A percentile compares a stretch with the other conserved stretches of the same genome.
Conservation (phyloP, 2,113 vertebrate species). For the Rhinichthys klamathensis region DNA sequence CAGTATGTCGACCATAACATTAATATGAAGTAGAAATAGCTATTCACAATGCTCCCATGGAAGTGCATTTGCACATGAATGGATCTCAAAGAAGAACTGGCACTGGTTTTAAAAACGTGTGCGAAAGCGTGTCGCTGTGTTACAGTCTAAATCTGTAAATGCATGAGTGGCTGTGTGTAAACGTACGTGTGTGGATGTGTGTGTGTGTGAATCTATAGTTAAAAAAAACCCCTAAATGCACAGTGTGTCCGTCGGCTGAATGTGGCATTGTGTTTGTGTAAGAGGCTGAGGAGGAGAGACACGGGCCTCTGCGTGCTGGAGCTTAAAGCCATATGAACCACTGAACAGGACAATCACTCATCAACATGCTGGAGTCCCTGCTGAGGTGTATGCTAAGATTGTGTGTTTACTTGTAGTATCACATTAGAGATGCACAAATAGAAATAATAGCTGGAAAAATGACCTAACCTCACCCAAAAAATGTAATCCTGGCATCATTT, state of each 20-base stretch:
- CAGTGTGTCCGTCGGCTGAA: constrained; percentile 33
- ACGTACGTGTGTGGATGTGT: background rate
- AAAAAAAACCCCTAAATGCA: constrained; percentile 2
- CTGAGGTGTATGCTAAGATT: background rate
- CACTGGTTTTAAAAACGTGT: background rate
- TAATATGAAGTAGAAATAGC: constrained; percentile 3
- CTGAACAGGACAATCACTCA: background rate
- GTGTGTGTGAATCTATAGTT: constrained; percentile 38
- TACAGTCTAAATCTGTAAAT: background rate
- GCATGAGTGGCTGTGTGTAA: constrained; percentile 35
- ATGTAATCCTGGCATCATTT: too few relatives aligned
- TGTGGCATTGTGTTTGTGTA: constrained; percentile 47
- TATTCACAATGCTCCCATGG: background rate
- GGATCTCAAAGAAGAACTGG: background rate
- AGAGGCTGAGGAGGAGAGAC: constrained; percentile 11
- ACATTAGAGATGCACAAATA: background rate
- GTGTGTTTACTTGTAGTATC: background rate
- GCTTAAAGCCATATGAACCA: background rate
- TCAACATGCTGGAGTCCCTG: background rate
- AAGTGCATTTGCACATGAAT: constrained; percentile 38
- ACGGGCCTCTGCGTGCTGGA: background rate
- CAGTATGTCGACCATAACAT: background rate
- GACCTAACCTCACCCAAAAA: too few relatives aligned
- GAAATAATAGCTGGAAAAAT: too few relatives aligned
- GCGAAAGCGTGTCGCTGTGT: background rate